Evolutionary conservation across 2,113 vertebrate genomes (phyloP).

Genomic region (Nothocercus julius): DNA sequence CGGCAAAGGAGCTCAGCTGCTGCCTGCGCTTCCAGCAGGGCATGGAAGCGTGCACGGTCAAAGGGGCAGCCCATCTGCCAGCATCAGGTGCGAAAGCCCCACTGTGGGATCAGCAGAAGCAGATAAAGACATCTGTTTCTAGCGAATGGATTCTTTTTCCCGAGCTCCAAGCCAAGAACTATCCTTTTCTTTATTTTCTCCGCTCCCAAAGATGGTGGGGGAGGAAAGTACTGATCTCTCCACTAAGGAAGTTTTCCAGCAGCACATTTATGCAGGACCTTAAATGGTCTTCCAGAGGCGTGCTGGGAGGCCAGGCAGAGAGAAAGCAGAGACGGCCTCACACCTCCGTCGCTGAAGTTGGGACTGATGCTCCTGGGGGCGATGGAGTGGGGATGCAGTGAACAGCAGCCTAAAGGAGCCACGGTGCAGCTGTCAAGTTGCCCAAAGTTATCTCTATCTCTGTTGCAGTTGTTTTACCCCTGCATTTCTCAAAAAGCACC

Average conservation of each 20-base stretch:
- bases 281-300: not conserved
- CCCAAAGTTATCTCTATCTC: conserved; percentile 4
- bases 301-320: not conserved
- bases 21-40: not conserved
- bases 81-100: not conserved
- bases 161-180: not conserved
- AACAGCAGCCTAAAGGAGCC: not conserved
- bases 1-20: not conserved
- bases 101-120: not conserved
- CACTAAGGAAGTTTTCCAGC: not conserved
- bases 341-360: not conserved
- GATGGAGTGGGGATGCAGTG: not conserved
- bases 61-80: not conserved
- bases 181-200: not conserved
- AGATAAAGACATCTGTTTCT: not conserved
- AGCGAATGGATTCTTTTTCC: not conserved
- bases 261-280: not conserved
- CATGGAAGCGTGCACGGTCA: not conserved
- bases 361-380: not conserved
- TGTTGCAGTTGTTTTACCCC: not conserved
- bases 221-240: not conserved
- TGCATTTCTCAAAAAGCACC: conserved; percentile 51
- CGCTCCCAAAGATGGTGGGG: not conserved
- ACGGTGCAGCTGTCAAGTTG: not conserved
- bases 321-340: not conserved